Base-by-base conservation (phyloP, 2,113 vertebrate species). In the Aegypius monachus region DNA sequence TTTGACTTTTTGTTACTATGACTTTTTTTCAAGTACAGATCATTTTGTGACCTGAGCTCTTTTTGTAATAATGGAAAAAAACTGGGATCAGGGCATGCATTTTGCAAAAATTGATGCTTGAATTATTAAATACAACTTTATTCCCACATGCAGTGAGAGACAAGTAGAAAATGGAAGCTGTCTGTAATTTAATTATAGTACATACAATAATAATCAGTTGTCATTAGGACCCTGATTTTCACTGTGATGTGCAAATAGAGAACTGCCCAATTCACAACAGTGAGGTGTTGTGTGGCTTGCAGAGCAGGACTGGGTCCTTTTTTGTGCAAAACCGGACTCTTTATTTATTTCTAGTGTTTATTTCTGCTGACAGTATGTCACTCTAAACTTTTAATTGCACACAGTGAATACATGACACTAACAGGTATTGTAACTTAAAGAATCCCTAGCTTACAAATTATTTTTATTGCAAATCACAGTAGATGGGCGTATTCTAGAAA, bases 131-230 rank as follows among this genome's bases (percentile, higher is more conserved):
- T 65, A 79, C 34, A 75, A 55, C 13, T 68, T 65, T 81, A 93
- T 89, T 96, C 77, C 72, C 83, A 61, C 0, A 2, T 56, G 56
- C 43, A 72, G 58, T 55, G 43, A 87, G 32, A 90, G 68, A 56
- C 25, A 75, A 92, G 77, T 21, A 93, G 92, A 96, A 95, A 95
- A 93, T 93, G 77, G 81, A 95, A 95, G 43, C 38, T 79, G 73
- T 53, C 86, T 94, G 38, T 97, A 81, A 89, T 94, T 93, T 84
- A 95, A 93, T 91, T 91, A 95, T 31, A 81, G 43, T 72, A 82
- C 93, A 75, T 94, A 97, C 81, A 93, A 75, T 89, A 97, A 89
- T 91, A 94, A 97, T 87, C 92, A 79, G 48, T 93, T 87, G 58
- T 80, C 68, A 92, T 94, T 86, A 95, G 20, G 63, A 83, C 56